A percentile compares a stretch with the other conserved stretches of the same genome.
Evolutionary conservation across 1,140 invertebrate species (phyloP).

Genomic region (Cyclina sinensis): DNA sequence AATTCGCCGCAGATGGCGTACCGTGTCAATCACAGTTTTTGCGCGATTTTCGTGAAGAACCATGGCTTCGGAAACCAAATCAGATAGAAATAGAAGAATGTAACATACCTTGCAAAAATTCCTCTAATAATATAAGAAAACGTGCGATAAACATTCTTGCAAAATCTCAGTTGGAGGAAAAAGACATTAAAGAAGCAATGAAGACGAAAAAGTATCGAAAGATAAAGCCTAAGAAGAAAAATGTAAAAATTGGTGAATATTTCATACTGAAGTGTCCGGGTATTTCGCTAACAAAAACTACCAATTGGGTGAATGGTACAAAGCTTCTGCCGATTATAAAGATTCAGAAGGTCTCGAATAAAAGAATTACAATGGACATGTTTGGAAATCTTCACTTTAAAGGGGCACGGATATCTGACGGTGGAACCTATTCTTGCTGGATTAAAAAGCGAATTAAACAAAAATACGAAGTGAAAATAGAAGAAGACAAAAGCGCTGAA

Average conservation of each 20-base stretch:
- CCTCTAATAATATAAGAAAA: background rate
- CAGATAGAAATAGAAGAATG: slow-evolving; percentile 40
- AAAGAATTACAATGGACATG: slow-evolving; percentile 32
- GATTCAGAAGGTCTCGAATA: background rate
- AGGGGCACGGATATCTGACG: background rate
- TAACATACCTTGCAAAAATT: background rate
- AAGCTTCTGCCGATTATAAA: background rate
- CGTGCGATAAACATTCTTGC: background rate
- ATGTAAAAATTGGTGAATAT: background rate
- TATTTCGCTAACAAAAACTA: background rate
- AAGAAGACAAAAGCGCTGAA: background rate
- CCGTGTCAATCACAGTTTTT: slow-evolving; percentile 57
- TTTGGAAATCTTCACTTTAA: slow-evolving; percentile 55
- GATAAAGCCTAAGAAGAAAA: background rate
- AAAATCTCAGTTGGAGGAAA: background rate
- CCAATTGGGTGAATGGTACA: slow-evolving; percentile 39
- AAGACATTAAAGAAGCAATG: background rate
- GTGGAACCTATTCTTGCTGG: slow-evolving; percentile 53
- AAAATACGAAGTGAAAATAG: slow-evolving; percentile 21
- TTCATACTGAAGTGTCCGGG: slow-evolving; percentile 43
- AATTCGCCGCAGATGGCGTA: background rate
- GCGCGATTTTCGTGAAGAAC: slow-evolving; percentile 12
- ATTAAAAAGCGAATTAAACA: background rate
- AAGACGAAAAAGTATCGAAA: background rate
- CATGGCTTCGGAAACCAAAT: slow-evolving; percentile 7